Percentiles rank a stretch among this genome's conserved stretches.
phyloP scores from a whole-genome alignment of 2,797 vertebrate species.

The Leuciscus waleckii region DNA sequence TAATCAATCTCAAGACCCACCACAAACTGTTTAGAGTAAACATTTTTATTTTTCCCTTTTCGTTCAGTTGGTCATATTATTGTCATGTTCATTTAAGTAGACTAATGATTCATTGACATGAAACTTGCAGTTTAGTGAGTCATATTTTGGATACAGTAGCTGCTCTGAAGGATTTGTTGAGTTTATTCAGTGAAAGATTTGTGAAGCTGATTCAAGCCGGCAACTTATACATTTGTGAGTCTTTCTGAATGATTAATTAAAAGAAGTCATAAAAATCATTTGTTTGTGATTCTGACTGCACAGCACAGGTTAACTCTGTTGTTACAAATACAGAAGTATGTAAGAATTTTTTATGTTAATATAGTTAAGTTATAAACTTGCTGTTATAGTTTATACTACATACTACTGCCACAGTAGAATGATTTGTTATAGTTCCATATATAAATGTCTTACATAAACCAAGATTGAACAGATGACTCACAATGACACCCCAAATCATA shows the following conservation, averaged over 20 bases:
- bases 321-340: not conserved
- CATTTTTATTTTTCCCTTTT: not conserved
- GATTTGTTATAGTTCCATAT: not conserved
- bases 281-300: not conserved
- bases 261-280: not conserved
- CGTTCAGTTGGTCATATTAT: not conserved
- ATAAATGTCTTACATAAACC: constrained; percentile 10
- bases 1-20: constrained; percentile 2
- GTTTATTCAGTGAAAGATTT: constrained; percentile 3
- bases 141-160: constrained; percentile 21
- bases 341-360: not conserved
- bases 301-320: not conserved
- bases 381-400: not conserved
- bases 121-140: constrained; percentile 13
- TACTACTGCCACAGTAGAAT: not conserved
- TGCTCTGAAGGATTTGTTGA: not conserved
- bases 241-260: not conserved
- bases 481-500: constrained; percentile 52
- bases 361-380: not conserved
- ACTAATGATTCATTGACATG: constrained; percentile 13
- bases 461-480: constrained; percentile 34
- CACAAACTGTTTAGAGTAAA: not conserved
- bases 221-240: not conserved
- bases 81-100: not conserved
- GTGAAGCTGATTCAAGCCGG: not conserved